Base-by-base conservation (phyloP, 2,888 invertebrate species). In the Acleris holmiana region DNA sequence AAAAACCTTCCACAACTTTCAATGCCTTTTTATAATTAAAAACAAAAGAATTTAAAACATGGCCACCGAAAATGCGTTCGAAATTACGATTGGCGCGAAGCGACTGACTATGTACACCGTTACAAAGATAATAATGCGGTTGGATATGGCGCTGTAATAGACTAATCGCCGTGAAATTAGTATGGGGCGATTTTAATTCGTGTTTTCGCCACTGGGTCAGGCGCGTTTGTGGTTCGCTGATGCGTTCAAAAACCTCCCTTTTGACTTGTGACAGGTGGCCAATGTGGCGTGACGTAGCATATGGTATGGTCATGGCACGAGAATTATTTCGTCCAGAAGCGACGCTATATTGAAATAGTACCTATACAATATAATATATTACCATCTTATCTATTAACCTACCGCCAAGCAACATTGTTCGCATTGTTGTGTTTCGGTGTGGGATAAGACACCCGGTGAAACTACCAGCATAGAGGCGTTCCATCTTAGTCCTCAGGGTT, bases 211-310 rank as follows among this genome's bases (percentile, higher is more conserved):
- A 54, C 41, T 6, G 41, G 25, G 17, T 47, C 29, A 2, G 23
- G 53, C 44, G 54, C 41, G 35, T 61, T 57, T 46, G 60, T 56
- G 46, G 35, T 18, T 35, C 53, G 21, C 46, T 63, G 49, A 46
- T 49, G 53, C 55, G 54, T 51, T 59, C 47, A 47, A 67, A 68
- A 53, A 80, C 74, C 73, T 53, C 21, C 13, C 7, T 19, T 13
- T 50, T 50, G 35, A 61, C 62, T 54, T 35, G 63, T 68, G 69
- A 67, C 70, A 71, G 69, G 69, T 74, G 74, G 57, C 66, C 72
- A 71, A 67, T 74, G 68, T 72, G 73, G 71, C 80, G 74, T 79
- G 71, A 23, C 44, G 23, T 17, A 77, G 73, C 76, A 78, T 74
- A 75, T 79, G 74, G 73, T 54, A 40, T 48, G 54, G 47, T 29